phyloP scores from a whole-genome alignment of 2,797 vertebrate genomes.

The Catostomus latipinnis region DNA sequence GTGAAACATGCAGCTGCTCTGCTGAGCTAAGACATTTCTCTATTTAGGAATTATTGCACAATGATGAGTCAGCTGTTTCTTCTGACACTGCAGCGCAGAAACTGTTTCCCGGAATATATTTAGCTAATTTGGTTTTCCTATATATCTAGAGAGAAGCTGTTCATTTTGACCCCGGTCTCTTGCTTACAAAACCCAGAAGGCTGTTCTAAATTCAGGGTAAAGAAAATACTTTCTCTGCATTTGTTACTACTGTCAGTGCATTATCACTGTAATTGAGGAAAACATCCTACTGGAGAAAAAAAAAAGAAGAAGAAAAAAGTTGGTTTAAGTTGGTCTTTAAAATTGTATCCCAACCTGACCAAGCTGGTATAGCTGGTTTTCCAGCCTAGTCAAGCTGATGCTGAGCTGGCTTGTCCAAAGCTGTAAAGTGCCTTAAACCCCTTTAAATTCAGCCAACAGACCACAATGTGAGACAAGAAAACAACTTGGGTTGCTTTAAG shows the following conservation, averaged over 20 bases:
- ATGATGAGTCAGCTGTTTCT: slow-evolving; percentile 56
- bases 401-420: too few species aligned
- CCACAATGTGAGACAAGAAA: too few species aligned
- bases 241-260: background rate
- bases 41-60: slow-evolving; percentile 58
- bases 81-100: slow-evolving; percentile 29
- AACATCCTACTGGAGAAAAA: background rate
- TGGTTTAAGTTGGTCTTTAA: too few species aligned
- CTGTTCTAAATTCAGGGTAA: slow-evolving; percentile 26
- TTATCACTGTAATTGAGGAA: background rate
- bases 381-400: too few species aligned
- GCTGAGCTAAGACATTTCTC: slow-evolving; percentile 57
- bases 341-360: too few species aligned
- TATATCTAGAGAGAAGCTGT: slow-evolving; percentile 21
- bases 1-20: slow-evolving; percentile 42
- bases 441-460: too few species aligned
- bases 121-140: slow-evolving; percentile 33
- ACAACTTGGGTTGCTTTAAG: too few species aligned
- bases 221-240: slow-evolving; percentile 5
- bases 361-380: too few species aligned
- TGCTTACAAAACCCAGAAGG: slow-evolving; percentile 8
- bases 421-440: too few species aligned
- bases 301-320: too few species aligned
- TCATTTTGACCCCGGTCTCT: slow-evolving; percentile 4
- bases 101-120: slow-evolving; percentile 39